Conservation (phyloP, 2,797 vertebrate species). For the Cyprinodon diabolis region DNA sequence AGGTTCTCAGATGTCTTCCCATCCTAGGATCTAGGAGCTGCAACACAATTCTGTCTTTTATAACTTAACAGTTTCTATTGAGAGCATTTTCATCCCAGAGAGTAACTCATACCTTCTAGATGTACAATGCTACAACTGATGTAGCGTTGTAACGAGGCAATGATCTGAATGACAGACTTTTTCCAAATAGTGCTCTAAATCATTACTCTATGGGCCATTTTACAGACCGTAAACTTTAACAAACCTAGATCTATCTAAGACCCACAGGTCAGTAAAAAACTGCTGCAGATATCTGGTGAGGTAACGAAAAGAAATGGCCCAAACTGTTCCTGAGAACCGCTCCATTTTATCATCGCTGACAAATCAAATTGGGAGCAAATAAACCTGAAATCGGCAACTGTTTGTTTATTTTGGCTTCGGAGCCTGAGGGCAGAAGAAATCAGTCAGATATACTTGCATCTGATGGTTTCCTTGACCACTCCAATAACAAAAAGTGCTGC, state of each 20-base stretch:
- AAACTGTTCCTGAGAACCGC: background rate
- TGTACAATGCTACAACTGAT: background rate
- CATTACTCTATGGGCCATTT: background rate
- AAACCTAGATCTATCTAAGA: background rate
- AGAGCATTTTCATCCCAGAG: background rate
- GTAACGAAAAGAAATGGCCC: background rate
- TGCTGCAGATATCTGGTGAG: background rate
- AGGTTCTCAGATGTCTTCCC: conserved; percentile 50
- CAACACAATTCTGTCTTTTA: conserved; percentile 3
- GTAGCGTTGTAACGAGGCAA: background rate
- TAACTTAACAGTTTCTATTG: conserved; percentile 13
- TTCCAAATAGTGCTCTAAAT: background rate
- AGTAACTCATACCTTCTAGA: background rate
- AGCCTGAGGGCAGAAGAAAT: conserved; percentile 26
- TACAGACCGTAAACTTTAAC: background rate
- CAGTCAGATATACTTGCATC: conserved; percentile 36
- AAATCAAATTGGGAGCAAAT: conserved; percentile 14
- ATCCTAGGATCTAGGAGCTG: conserved; percentile 34
- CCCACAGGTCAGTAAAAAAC: background rate
- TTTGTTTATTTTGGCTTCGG: background rate
- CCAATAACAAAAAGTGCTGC: conserved; percentile 26
- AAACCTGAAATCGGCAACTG: background rate
- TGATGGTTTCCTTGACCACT: conserved; percentile 28
- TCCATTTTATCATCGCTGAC: conserved; percentile 10
- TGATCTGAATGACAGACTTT: background rate